Conservation (phyloP, 2,888 invertebrate species). For the Drosophila merina region DNA sequence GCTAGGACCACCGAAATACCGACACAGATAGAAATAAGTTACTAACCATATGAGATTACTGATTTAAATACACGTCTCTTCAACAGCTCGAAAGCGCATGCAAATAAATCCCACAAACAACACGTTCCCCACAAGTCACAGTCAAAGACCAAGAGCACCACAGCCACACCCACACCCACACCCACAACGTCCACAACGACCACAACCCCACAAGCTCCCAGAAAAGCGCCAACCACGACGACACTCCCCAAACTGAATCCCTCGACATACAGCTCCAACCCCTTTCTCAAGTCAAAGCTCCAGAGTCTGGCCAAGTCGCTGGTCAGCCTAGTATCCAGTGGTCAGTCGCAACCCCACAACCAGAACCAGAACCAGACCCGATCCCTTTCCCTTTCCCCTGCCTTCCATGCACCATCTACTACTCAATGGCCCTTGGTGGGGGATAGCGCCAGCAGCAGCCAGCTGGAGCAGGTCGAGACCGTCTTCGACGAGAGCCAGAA, state of each 20-base stretch:
- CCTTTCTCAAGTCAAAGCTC: conserved; percentile 67
- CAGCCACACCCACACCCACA: conserved; percentile 44
- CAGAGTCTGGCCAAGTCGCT: conserved; percentile 60
- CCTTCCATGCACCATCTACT: background rate
- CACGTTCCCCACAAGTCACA: conserved; percentile 62
- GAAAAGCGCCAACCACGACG: conserved; percentile 43
- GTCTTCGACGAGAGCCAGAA: conserved; percentile 78
- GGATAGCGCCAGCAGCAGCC: conserved; percentile 50
- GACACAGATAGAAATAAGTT: conserved; percentile 34
- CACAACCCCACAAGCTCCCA: conserved; percentile 54
- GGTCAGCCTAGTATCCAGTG: conserved; percentile 53
- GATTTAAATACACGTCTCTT: conserved; percentile 78
- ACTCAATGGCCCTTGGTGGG: conserved; percentile 43
- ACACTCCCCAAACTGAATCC: conserved; percentile 40
- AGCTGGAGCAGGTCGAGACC: conserved; percentile 63
- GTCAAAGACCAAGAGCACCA: conserved; percentile 57
- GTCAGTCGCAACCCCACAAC: conserved; percentile 5
- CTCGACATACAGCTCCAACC: conserved; percentile 61
- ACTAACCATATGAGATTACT: conserved; percentile 79
- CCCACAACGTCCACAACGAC: conserved; percentile 48
- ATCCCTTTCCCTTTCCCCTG: background rate
- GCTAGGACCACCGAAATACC: conserved; percentile 1
- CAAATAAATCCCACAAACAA: conserved; percentile 75
- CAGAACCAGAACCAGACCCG: conserved; percentile 24
- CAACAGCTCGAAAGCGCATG: conserved; percentile 82